Evolutionary conservation across 2,888 invertebrate genomes (phyloP), one percentile per base, ranked within the genome.

Genomic region (Heteromurus nitidus): DNA sequence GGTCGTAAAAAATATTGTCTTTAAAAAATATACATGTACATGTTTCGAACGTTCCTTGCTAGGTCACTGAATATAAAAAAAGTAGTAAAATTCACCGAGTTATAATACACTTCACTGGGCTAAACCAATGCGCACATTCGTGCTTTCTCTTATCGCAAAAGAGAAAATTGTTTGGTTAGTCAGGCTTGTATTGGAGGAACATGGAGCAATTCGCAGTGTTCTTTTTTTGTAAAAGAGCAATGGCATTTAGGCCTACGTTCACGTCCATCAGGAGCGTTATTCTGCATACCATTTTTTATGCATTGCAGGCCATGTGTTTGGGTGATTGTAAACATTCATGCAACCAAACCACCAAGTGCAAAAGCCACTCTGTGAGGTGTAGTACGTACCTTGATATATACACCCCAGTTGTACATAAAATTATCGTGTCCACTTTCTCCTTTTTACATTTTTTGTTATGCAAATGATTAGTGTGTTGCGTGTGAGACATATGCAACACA

Each of bases 391-490:
- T 13, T 36, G 5, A 13, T 5, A 5, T 36, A 13, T 5, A 36
- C 36, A 36, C 5, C 13, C 13, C 36, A 36, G n/a, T n/a, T n/a
- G 36, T 36, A 36, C 36, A 13, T 36, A 36, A 36, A 36, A 36
- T 36, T 9, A 36, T 13, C 13, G 36, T 13, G 36, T 36, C 36
- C 36, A 36, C 36, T 36, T 36, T 36, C 64, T 64, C 42, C 65
- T 42, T 65, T 62, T 70, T 72, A 28, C 28, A n/a, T n/a, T n/a
- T 72, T 72, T 72, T 62, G 72, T 62, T 72, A 72, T 72, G 72
- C 62, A 72, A 72, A 62, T 60, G 72, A 72, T 72, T 72, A 72
- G 72, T 72, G 60, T 44, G 72, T 72, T 72, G 72, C 72, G 72
- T 72, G 72, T 72, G 42, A 31, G 42, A 60, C 47, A 60, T 42